phyloP scores from a whole-genome alignment of 2,888 invertebrate species.

The Hypercompe scribonia region DNA sequence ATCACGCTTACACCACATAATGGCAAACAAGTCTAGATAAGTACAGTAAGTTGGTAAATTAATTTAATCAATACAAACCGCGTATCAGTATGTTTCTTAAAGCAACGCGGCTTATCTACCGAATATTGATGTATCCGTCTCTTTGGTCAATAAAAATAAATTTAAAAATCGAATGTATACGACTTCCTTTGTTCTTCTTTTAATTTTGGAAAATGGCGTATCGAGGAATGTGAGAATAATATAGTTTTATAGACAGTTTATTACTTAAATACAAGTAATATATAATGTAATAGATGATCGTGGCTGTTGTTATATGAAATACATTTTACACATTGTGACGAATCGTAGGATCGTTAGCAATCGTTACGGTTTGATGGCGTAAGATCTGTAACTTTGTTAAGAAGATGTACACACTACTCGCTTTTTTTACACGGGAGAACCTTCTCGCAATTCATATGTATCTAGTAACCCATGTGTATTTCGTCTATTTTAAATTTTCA shows the following conservation, averaged over 20 bases:
- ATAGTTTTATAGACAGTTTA: slow-evolving; percentile 26
- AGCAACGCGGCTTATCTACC: slow-evolving; percentile 1
- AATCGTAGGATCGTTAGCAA: slow-evolving; percentile 75
- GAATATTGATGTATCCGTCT: slow-evolving; percentile 16
- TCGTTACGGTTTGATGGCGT: slow-evolving; percentile 73
- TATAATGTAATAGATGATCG: slow-evolving; percentile 57
- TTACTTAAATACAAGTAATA: slow-evolving; percentile 49
- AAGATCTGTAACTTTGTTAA: slow-evolving; percentile 64
- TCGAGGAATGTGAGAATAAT: slow-evolving; percentile 54
- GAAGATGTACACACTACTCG: slow-evolving; percentile 50
- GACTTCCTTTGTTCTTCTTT: slow-evolving; percentile 33
- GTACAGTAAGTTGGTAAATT: background rate
- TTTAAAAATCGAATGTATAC: slow-evolving; percentile 20
- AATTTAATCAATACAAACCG: slow-evolving; percentile 5
- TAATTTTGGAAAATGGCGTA: slow-evolving; percentile 39
- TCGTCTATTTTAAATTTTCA: background rate
- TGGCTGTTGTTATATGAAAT: slow-evolving; percentile 74
- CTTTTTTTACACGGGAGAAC: background rate
- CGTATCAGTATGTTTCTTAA: slow-evolving; percentile 6
- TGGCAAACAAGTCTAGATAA: slow-evolving; percentile 1
- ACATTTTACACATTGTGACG: slow-evolving; percentile 78
- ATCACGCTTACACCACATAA: background rate
- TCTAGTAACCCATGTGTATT: background rate
- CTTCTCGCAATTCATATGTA: background rate
- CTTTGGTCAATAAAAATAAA: slow-evolving; percentile 14